A percentile compares a stretch with the other conserved stretches of the same genome.
Evolutionary conservation across 1,140 invertebrate genomes (phyloP).

Genomic region (Epicauta chinensis): DNA sequence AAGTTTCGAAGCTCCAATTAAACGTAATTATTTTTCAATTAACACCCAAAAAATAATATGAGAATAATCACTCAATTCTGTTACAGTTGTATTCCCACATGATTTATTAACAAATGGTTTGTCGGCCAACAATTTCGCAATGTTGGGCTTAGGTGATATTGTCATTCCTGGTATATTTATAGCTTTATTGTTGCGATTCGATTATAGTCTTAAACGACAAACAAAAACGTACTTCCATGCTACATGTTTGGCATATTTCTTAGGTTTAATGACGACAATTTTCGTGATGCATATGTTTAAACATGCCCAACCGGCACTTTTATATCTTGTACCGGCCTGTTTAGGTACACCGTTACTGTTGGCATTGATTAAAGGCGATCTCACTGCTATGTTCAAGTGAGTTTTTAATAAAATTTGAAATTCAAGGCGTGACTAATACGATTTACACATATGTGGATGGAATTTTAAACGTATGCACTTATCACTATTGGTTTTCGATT

Average conservation of each 20-base stretch:
- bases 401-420: conserved; percentile 43
- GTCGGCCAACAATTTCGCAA: conserved; percentile 91
- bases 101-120: conserved; percentile 92
- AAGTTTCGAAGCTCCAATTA: conserved; percentile 98
- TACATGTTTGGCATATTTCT: conserved; percentile 90
- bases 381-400: conserved; percentile 86
- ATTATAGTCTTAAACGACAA: conserved; percentile 83
- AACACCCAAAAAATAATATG: no score
- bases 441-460: no score
- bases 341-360: conserved; percentile 80
- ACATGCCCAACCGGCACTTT: conserved; percentile 96
- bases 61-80: not conserved
- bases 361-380: conserved; percentile 85
- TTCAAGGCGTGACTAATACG: no score
- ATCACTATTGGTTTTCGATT: no score
- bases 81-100: conserved; percentile 95
- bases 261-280: conserved; percentile 90
- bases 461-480: no score
- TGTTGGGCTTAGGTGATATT: conserved; percentile 98
- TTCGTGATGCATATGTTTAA: conserved; percentile 98
- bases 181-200: conserved; percentile 92
- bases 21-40: no score
- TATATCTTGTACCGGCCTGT: conserved; percentile 97
- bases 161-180: conserved; percentile 99
- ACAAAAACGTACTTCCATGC: conserved; percentile 89